Evolutionary conservation across 2,888 invertebrate species (phyloP), one percentile per base, ranked within the genome.

Genomic region (Eupithecia tripunctaria): DNA sequence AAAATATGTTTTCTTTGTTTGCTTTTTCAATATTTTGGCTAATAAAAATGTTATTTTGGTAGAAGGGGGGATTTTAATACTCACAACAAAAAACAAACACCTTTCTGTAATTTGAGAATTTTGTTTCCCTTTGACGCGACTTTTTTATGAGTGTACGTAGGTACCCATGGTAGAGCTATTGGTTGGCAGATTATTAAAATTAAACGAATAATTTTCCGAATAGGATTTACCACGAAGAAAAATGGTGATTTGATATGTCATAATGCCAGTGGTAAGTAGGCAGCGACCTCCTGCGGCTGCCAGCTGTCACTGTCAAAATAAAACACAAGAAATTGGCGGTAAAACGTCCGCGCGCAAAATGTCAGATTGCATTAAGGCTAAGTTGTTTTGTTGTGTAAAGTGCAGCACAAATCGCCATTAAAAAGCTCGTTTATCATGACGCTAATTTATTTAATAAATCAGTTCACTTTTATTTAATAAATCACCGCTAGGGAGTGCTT

Each of bases 381-480:
- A 80, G 81, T 77, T 70, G 77, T 76, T 79, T 73, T 77, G 79
- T 43, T 68, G 41, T 27, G 67, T 47, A 79, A 74, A 76, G 72
- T 78, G 82, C 83, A 82, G 81, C 78, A 82, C 82, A 84, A 87
- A 88, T 87, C 85, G 82, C 86, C 82, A 88, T 86, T 85, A 85
- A 86, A 87, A 82, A 81, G 84, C 80, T 88, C 88, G 88, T 91
- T 90, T 88, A 88, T 91, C 89, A 89, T 73, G 79, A 88, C 85
- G 87, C 87, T 89, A 91, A 92, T 92, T 92, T 91, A 91, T 92
- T 92, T 88, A 91, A 93, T 93, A 92, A 93, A 92, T 91, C 92
- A 87, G 36, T 63, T 36, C 36, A 63, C 32, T 63, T 92, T 92
- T 91, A 91, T 92, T 92, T 88, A 92, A 93, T 93, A 92, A 93